A percentile compares a stretch with the other conserved stretches of the same genome.
Conservation (phyloP, 1,140 invertebrate species). For the Halictus rubicundus region DNA sequence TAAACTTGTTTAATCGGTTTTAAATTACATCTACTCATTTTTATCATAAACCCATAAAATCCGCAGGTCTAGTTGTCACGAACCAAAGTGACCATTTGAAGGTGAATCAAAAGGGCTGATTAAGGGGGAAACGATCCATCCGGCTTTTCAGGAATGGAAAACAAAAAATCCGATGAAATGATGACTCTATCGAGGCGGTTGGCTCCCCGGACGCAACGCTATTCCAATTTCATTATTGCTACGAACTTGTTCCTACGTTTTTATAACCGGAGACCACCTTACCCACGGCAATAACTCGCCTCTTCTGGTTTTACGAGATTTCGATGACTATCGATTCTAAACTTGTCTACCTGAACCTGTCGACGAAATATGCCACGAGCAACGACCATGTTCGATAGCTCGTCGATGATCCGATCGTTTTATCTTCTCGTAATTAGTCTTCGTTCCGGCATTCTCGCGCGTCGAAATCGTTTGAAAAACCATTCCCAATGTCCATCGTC, state of each 20-base stretch:
- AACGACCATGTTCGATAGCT: background rate
- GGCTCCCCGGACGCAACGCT: slow-evolving; percentile 29
- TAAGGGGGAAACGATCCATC: background rate
- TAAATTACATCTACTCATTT: no score
- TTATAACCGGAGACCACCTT: slow-evolving; percentile 51
- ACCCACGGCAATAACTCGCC: slow-evolving; percentile 53
- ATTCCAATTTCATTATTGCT: slow-evolving; percentile 59
- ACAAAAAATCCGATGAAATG: slow-evolving; percentile 22
- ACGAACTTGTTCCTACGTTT: slow-evolving; percentile 60
- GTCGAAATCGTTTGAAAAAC: background rate
- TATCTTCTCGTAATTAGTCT: slow-evolving; percentile 24
- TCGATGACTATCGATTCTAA: slow-evolving; percentile 54
- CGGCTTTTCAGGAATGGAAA: slow-evolving; percentile 23
- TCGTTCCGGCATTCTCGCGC: background rate
- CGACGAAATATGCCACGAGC: background rate
- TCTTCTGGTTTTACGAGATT: slow-evolving; percentile 58
- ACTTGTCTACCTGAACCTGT: slow-evolving; percentile 27
- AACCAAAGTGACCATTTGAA: background rate
- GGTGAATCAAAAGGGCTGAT: background rate
- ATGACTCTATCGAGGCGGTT: slow-evolving; percentile 45
- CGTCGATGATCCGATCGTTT: background rate
- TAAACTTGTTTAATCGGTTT: no score
- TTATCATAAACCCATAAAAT: no score
- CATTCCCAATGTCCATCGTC: background rate
- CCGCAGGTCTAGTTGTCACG: no score